Evolutionary conservation across 2,797 vertebrate species (phyloP), one percentile per base, ranked within the genome.

Genomic region (Schizopygopsis malacanthus): DNA sequence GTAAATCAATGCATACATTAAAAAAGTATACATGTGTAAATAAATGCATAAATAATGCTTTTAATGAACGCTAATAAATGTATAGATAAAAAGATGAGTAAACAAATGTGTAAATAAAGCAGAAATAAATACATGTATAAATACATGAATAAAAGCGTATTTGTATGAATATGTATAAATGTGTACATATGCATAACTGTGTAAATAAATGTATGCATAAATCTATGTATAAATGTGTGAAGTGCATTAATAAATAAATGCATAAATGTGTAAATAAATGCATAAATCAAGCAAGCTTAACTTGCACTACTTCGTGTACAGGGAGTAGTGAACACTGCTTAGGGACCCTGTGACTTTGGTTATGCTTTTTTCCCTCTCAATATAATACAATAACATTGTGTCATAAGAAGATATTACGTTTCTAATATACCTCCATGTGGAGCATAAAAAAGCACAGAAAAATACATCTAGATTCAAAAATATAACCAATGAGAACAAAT

Each of bases 401-500:
- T 28, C n/a, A 63, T 63, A 28, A 63, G n/a, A 79, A 79, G 56
- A 63, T 79, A 63, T 79, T 45, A 79, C 0, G 56, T 63, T 81
- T 65, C 13, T 65, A 65, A 79, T 65, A 15, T 45, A 65, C 61
- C 59, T 69, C 43, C 1, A 13, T 50, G 12, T 81, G 47, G 11
- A 50, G 47, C 33, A 81, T 37, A 81, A n/a, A 52, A 69, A 69
- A 69, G 6, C 43, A 39, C 6, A 52, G 43, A 81, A 13, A 63
- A 43, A 61, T 25, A 15, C 8, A 15, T 61, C 76, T 61, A 5
- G 54, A 79, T 63, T 70, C 0, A 37, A 39, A 81, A 69, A 70
- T 81, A 80, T 3, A 47, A 45, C 28, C 45, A 81, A 6, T 1
- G 4, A 52, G 45, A 20, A 10, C 20, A 39, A n/a, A 67, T 69